Evolutionary conservation across 2,888 invertebrate genomes (phyloP).

Genomic region (Xestia rhomboidea): DNA sequence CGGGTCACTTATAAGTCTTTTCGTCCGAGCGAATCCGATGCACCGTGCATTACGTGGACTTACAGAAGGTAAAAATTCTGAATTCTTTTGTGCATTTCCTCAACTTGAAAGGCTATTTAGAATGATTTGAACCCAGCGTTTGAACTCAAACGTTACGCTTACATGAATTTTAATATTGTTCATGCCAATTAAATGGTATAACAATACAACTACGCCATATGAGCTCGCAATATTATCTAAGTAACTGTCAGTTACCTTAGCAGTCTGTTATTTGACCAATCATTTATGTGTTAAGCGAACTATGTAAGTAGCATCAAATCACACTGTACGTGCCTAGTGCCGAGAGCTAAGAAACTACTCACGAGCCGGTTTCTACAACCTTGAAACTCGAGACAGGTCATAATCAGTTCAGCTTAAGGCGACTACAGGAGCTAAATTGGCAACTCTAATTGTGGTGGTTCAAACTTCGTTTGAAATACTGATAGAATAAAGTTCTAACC

Average conservation of each 20-base stretch:
- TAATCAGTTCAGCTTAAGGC: conserved; percentile 10
- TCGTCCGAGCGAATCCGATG: neutral
- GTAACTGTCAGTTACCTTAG: neutral
- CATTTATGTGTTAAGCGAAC: neutral
- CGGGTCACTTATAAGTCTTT: neutral
- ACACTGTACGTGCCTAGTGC: neutral
- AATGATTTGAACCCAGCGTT: neutral
- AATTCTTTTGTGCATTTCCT: neutral
- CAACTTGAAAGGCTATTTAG: neutral
- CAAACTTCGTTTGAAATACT: too few species aligned
- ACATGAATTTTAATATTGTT: neutral
- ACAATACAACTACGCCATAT: neutral
- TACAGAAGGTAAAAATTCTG: neutral
- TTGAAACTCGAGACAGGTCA: conserved; percentile 14
- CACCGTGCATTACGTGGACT: neutral
- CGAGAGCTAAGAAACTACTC: neutral
- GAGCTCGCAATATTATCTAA: neutral
- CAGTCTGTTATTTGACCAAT: neutral
- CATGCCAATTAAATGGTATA: neutral
- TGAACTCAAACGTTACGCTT: neutral
- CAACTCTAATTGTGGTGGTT: too few species aligned
- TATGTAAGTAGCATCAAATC: conserved; percentile 6
- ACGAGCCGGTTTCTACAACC: conserved; percentile 42
- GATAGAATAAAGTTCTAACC: too few species aligned
- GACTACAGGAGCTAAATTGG: too few species aligned